Conservation (phyloP, 2,797 vertebrate species). For the Pseudochirops cupreus region DNA sequence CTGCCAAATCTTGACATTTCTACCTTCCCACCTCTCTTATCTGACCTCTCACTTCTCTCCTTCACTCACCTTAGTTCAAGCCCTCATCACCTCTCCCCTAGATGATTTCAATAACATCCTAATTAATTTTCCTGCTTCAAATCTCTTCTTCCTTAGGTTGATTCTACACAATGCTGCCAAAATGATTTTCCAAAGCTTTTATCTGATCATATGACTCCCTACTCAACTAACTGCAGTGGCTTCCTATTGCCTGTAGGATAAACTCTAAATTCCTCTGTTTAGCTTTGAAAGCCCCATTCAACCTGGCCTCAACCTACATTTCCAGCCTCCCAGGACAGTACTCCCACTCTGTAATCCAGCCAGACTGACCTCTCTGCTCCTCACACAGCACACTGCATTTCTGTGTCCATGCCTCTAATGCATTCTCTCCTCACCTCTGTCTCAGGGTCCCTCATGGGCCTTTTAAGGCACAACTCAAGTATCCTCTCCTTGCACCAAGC, state of each 20-base stretch:
- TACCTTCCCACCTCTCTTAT: not conserved
- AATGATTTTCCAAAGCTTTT: not conserved
- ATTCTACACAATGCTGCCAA: not conserved
- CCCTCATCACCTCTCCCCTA: not conserved
- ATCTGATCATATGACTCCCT: not conserved
- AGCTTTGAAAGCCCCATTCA: not conserved
- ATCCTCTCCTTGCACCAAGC: not conserved
- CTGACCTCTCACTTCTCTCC: not conserved
- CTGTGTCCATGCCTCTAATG: not conserved
- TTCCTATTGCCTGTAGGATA: not conserved
- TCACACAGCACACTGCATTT: not conserved
- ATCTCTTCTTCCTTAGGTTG: not conserved
- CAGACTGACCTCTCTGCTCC: not conserved
- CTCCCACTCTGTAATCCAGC: not conserved
- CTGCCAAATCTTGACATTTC: not conserved
- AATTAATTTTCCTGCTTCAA: not conserved
- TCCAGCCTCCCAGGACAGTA: not conserved
- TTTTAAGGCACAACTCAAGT: no score
- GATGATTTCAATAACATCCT: not conserved
- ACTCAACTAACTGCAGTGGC: not conserved
- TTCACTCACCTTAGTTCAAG: not conserved
- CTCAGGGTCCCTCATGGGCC: not conserved
- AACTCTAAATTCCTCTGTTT: not conserved
- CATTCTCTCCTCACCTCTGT: not conserved
- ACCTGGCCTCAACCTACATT: not conserved